A percentile compares a stretch with the other conserved stretches of the same genome.
Conservation (phyloP, 1,140 invertebrate genomes). For the Scaptomyza graminum region DNA sequence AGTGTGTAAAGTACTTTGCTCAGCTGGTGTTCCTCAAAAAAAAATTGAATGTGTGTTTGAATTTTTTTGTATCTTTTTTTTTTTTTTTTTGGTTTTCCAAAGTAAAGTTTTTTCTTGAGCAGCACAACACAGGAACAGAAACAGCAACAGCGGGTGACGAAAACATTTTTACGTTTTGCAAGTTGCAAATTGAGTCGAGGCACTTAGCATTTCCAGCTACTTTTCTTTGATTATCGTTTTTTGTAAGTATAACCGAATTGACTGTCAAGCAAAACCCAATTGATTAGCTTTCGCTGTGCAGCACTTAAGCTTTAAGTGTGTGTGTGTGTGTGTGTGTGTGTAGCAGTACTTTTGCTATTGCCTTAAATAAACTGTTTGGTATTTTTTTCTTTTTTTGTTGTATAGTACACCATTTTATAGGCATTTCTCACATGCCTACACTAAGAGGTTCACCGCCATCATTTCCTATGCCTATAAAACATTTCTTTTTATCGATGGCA, state of each 20-base stretch:
- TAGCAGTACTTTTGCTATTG: neutral
- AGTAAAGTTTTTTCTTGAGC: neutral
- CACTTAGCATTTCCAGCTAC: constrained; percentile 5
- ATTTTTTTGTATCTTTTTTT: too few species aligned
- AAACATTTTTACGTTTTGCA: constrained; percentile 10
- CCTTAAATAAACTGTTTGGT: constrained; percentile 12
- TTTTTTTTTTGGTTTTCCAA: constrained; percentile 14
- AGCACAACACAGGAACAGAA: too few species aligned
- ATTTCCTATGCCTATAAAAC: constrained; percentile 34
- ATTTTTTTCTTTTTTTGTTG: constrained; percentile 38
- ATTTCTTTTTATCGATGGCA: constrained; percentile 49
- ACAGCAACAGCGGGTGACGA: constrained; percentile 15
- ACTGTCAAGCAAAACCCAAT: constrained; percentile 15
- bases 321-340: neutral
- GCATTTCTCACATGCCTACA: constrained; percentile 28
- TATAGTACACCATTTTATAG: constrained; percentile 24
- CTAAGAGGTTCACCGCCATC: constrained; percentile 1
- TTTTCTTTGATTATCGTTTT: neutral
- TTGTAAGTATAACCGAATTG: too few species aligned
- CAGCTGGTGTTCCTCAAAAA: constrained; percentile 34
- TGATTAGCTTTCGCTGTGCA: constrained; percentile 16
- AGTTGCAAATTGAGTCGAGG: constrained; percentile 16
- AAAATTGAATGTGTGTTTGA: neutral
- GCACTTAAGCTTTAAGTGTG: constrained; percentile 8
- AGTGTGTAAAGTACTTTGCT: constrained; percentile 22